Evolutionary conservation across 2,113 vertebrate species (phyloP), one percentile per base, ranked within the genome.

Genomic region (Verasper variegatus): DNA sequence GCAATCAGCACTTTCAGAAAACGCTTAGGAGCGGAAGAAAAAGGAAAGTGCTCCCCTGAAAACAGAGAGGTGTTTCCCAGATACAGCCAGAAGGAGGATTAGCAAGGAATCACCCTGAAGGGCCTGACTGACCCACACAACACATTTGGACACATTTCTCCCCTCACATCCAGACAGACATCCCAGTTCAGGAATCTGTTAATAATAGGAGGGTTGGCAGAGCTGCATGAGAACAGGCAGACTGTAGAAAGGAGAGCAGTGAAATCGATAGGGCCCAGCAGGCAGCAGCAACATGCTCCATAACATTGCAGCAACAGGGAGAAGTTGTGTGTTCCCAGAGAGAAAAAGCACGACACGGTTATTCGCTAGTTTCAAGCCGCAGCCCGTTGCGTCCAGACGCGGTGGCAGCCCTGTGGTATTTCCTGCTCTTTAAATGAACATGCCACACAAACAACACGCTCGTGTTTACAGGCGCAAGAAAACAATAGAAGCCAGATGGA

Each of bases 151-250:
- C n/a, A n/a, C n/a, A n/a, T n/a, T 40, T 35, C 42, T 59, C 63
- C 54, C 7, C 5, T 8, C 61, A 68, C 17, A 86, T 76, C 70
- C 83, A 71, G 82, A 57, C 82, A 74, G 81, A 72, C 79, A 82
- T 65, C 69, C 84, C 26, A 78, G 89, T 63, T 88, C 82, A 86
- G 88, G 86, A 87, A 90, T 85, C 86, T 89, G 85, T 78, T 89
- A 82, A 89, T 91, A 87, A 91, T 24, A 23, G 11, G 42, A 78
- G 82, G 83, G 66, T 85, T 69, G 74, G 56, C 37, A 11, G 57
- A 73, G 71, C 70, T 82, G 81, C 83, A 78, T 72, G 81, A 69
- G 82, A 81, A 72, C 54, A 35, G 20, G 80, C 76, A 14, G 58
- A 8, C 63, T 77, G 81, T 61, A 45, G 52, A 72, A 51, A 78